These are phyloP conservation scores for Scomberomorus guttatus DNA, from an alignment of 2,797 vertebrate species.

Conservation along the genomic window DNA sequence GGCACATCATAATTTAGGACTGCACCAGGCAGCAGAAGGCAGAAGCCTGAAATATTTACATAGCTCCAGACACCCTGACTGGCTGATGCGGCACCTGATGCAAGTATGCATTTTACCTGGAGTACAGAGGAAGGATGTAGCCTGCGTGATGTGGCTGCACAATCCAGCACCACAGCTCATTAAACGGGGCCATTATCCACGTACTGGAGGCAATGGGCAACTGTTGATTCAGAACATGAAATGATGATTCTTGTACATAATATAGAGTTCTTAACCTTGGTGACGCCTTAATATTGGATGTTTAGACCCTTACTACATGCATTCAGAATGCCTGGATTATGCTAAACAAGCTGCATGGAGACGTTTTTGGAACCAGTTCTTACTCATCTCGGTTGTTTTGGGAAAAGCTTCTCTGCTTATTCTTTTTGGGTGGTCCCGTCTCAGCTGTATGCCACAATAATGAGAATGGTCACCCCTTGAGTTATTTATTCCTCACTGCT, in stretches of 20 bases:
- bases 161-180: slow-evolving; percentile 45
- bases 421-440: background rate
- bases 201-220: slow-evolving; percentile 8
- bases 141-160: slow-evolving; percentile 56
- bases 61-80: slow-evolving; percentile 38
- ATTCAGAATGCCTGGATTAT: background rate
- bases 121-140: slow-evolving; percentile 41
- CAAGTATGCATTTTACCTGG: slow-evolving; percentile 55
- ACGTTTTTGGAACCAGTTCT: background rate
- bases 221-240: slow-evolving; percentile 32
- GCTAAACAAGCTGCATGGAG: background rate
- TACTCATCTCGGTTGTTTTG: background rate
- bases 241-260: background rate
- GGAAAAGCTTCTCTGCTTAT: background rate
- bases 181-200: slow-evolving; percentile 40
- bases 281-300: slow-evolving; percentile 2
- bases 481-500: background rate
- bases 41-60: slow-evolving; percentile 66
- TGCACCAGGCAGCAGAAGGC: slow-evolving; percentile 41
- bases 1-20: slow-evolving; percentile 46
- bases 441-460: background rate
- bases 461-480: background rate
- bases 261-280: slow-evolving; percentile 8
- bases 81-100: slow-evolving; percentile 58
- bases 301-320: background rate